Percentiles rank a stretch among this genome's conserved stretches.
Evolutionary conservation across 2,797 vertebrate genomes (phyloP).

Genomic region (Enteromius thamalakanensis): DNA sequence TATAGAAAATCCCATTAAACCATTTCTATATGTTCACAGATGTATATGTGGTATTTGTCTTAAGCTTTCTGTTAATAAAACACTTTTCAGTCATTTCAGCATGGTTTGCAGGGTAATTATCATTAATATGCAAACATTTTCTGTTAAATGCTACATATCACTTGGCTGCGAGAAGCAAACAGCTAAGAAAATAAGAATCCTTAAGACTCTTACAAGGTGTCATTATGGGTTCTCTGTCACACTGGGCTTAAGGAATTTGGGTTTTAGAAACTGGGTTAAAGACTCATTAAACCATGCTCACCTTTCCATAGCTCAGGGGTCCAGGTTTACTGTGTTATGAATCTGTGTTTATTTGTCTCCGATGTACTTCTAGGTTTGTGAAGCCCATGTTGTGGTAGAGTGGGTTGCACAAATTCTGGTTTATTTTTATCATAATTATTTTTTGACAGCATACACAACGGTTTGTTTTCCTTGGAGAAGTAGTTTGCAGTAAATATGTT

Average conservation of each 20-base stretch:
- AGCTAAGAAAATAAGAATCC: background rate
- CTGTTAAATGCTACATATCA: background rate
- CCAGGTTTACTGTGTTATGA: background rate
- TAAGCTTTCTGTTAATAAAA: background rate
- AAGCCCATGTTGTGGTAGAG: background rate
- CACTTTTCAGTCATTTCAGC: background rate
- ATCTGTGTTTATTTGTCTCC: background rate
- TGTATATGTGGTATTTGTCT: background rate
- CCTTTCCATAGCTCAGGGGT: background rate
- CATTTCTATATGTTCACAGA: background rate
- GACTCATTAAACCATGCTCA: conserved; percentile 26
- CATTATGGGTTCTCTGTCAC: background rate
- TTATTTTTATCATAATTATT: background rate
- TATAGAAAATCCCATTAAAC: background rate
- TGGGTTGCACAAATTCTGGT: background rate
- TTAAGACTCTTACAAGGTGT: conserved; percentile 1
- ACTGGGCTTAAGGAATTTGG: conserved; percentile 15
- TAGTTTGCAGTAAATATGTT: background rate
- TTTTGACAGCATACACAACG: background rate
- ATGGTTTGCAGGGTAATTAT: background rate
- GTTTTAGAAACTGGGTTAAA: conserved; percentile 34
- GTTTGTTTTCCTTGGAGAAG: background rate
- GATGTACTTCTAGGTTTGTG: background rate
- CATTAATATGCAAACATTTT: background rate
- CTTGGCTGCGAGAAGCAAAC: background rate